phyloP scores from a whole-genome alignment of 2,797 vertebrate genomes.

The Aeoliscus strigatus region DNA sequence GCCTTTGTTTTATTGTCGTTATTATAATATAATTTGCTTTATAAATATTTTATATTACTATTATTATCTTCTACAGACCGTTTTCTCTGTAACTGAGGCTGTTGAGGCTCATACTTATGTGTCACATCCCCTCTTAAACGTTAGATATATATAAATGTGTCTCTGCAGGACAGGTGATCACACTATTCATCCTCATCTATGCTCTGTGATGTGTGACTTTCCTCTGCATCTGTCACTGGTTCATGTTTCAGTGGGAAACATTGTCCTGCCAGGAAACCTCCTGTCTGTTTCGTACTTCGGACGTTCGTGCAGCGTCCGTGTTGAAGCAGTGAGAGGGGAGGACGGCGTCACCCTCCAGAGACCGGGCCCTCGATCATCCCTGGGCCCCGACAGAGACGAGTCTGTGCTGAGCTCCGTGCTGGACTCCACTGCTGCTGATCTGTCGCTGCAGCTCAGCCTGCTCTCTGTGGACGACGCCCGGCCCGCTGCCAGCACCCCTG shows the following conservation, averaged over 20 bases:
- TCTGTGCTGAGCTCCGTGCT: constrained; percentile 27
- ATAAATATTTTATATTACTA: too few species aligned
- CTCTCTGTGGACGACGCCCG: constrained; percentile 69
- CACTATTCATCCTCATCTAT: too few species aligned
- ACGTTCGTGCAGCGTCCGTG: constrained; percentile 72
- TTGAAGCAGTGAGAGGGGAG: constrained; percentile 79
- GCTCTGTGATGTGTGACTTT: too few species aligned
- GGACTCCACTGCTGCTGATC: constrained; percentile 69
- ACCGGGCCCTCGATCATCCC: constrained; percentile 5
- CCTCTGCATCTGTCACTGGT: too few species aligned
- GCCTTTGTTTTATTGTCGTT: too few species aligned
- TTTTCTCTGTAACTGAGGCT: too few species aligned
- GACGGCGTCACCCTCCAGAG: constrained; percentile 72
- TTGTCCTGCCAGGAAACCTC: constrained; percentile 83
- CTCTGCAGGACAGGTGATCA: too few species aligned
- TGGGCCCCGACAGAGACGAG: constrained; percentile 35
- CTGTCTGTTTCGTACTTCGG: constrained; percentile 84
- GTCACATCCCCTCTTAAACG: too few species aligned
- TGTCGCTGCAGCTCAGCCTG: constrained; percentile 78
- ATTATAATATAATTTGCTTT: too few species aligned
- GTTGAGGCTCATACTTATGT: too few species aligned
- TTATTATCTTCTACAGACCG: too few species aligned
- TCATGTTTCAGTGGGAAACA: constrained; percentile 75
- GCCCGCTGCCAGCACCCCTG: constrained; percentile 70
- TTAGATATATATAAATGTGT: too few species aligned